These are phyloP conservation scores for Enteromius trimaculatus DNA, from an alignment of 2,797 vertebrate genomes.

Conservation along the genomic window DNA sequence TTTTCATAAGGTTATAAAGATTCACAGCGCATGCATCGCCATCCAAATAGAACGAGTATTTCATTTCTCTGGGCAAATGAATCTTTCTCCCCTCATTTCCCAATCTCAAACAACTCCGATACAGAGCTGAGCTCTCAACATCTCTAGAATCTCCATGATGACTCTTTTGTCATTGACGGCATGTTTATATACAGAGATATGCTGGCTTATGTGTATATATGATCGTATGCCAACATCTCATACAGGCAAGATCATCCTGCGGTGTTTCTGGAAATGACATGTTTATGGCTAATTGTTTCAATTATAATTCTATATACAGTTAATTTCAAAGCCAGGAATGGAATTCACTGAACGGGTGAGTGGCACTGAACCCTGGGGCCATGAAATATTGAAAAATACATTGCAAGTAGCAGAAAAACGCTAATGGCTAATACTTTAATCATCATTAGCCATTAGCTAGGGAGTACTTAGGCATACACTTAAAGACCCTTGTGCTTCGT, in stretches of 20 bases:
- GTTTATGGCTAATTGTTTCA: neutral
- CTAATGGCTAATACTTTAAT: constrained; percentile 34
- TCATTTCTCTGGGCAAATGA: constrained; percentile 44
- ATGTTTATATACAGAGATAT: constrained; percentile 12
- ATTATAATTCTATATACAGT: neutral
- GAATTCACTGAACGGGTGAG: neutral
- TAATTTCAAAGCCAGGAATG: neutral
- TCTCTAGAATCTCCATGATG: neutral
- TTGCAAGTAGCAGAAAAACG: neutral
- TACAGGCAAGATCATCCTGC: neutral
- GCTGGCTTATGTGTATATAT: neutral
- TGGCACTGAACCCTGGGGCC: neutral
- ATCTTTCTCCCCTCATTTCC: constrained; percentile 40
- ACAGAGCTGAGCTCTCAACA: constrained; percentile 26
- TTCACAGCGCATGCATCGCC: constrained; percentile 40
- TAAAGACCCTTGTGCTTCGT: constrained; percentile 4
- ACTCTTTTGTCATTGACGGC: constrained; percentile 35
- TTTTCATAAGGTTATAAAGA: constrained; percentile 56
- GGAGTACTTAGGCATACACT: constrained; percentile 8
- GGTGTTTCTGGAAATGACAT: neutral
- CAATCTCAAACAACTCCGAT: constrained; percentile 35
- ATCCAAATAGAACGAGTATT: constrained; percentile 46
- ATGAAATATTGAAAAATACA: constrained; percentile 4
- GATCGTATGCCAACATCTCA: neutral
- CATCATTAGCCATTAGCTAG: constrained; percentile 33